These are phyloP conservation scores for Tetanocera ferruginea DNA, from an alignment of 2,888 invertebrate genomes.

Conservation along the genomic window DNA sequence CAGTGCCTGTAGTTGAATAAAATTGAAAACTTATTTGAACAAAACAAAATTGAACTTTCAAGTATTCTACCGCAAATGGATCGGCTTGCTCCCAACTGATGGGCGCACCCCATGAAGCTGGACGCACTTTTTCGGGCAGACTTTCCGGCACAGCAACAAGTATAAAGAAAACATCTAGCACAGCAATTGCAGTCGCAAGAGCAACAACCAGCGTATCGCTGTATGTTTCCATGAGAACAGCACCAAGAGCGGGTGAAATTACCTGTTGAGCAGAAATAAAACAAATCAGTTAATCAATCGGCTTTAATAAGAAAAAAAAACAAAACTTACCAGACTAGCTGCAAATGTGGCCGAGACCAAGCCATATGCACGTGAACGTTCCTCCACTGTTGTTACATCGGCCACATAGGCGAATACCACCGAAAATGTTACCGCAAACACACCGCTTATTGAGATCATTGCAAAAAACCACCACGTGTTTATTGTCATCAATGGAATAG, in stretches of 20 bases:
- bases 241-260: conserved; percentile 96
- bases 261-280: conserved; percentile 69
- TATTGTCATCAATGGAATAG: conserved; percentile 98
- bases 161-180: conserved; percentile 98
- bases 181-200: conserved; percentile 94
- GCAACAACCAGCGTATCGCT: conserved; percentile 91
- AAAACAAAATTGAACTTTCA: background rate
- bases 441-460: conserved; percentile 98
- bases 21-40: background rate
- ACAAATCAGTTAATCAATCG: background rate
- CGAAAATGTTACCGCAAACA: conserved; percentile 99
- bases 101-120: conserved; percentile 85
- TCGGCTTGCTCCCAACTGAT: conserved; percentile 99
- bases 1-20: conserved; percentile 73
- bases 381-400: conserved; percentile 97
- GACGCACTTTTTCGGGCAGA: conserved; percentile 90
- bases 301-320: background rate
- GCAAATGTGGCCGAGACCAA: conserved; percentile 99
- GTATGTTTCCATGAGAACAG: conserved; percentile 87
- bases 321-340: conserved; percentile 84
- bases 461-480: conserved; percentile 99
- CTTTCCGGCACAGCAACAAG: conserved; percentile 98
- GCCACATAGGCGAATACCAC: conserved; percentile 99
- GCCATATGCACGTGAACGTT: conserved; percentile 95
- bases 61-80: conserved; percentile 83